Evolutionary conservation across 2,797 vertebrate species (phyloP), one percentile per base, ranked within the genome.

Genomic region (Sciaenops ocellatus): DNA sequence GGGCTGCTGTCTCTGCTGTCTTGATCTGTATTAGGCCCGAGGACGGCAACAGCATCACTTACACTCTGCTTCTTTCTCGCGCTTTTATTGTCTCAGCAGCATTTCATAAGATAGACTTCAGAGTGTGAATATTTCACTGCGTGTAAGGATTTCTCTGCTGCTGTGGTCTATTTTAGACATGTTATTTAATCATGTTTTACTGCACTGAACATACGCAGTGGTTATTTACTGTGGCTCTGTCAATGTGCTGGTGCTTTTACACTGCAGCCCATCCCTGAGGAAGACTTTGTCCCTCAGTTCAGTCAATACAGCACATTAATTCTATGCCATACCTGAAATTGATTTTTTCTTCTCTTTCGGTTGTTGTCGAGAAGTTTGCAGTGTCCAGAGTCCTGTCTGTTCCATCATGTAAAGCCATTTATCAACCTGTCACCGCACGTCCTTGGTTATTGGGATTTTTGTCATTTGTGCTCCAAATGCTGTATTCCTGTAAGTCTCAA

Each of bases 231-330:
- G 57, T 59, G 74, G 65, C 12, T 26, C 16, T 71, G 44, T 46
- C 34, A 74, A 18, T 64, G 11, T 41, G 26, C 41, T 64, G 17
- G 12, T 42, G 18, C 11, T 80, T 80, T 70, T 47, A 63, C 34
- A 20, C 69, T 75, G 44, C 50, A 71, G 73, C 44, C 54, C 13
- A 38, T 52, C 20, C 26, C 55, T n/a, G 3, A 50, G 42, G 60
- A 54, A 71, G 60, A 73, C 41, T 56, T 80, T 69, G 52, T 80
- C 30, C 52, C 59, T 67, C 71, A 26, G 60, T 54, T 77, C 59
- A 83, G 69, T 89, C 91, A 85, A 78, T 86, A 82, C 54, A 75
- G 50, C 34, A 8, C 71, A 92, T 90, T 85, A 76, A 91, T 88
- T 92, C 88, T 61, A 50, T 63, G 30, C 85, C 64, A 85, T 80